These are phyloP conservation scores for Limonius californicus DNA, from an alignment of 1,140 invertebrate genomes.

Conservation along the genomic window DNA sequence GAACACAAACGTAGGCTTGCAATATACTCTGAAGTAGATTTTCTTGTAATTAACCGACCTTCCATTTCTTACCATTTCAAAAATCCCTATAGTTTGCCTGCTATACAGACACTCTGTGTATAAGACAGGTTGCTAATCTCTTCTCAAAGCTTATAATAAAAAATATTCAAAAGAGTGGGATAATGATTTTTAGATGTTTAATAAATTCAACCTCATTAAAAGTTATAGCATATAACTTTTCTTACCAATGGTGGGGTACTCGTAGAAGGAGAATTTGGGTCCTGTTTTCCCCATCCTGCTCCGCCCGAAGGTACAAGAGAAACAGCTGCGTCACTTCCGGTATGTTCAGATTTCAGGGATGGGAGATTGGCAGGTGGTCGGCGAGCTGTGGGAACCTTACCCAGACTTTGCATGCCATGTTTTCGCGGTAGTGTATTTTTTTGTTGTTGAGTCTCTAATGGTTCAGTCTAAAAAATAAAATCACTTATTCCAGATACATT, in stretches of 20 bases:
- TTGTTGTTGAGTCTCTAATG: slow-evolving; percentile 78
- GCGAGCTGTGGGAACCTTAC: slow-evolving; percentile 92
- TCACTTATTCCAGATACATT: background rate
- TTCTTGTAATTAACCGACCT: no score
- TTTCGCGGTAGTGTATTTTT: slow-evolving; percentile 86
- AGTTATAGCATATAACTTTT: no score
- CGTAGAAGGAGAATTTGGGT: slow-evolving; percentile 30
- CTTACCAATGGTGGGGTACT: slow-evolving; percentile 25
- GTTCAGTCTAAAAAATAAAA: slow-evolving; percentile 67
- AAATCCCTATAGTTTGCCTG: no score
- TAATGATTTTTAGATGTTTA: no score
- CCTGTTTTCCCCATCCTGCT: slow-evolving; percentile 47
- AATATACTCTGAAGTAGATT: no score
- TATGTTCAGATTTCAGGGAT: slow-evolving; percentile 89
- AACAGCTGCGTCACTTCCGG: slow-evolving; percentile 45
- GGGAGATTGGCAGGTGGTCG: slow-evolving; percentile 95
- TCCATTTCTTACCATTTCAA: no score
- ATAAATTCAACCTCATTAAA: no score
- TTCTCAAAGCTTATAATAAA: no score
- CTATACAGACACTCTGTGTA: no score
- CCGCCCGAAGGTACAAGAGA: slow-evolving; percentile 46
- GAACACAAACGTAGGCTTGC: no score
- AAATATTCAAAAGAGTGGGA: no score
- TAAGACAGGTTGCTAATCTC: no score
- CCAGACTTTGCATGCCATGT: slow-evolving; percentile 98